phyloP scores from a whole-genome alignment of 2,113 vertebrate species.

The Pithys albifrons region DNA sequence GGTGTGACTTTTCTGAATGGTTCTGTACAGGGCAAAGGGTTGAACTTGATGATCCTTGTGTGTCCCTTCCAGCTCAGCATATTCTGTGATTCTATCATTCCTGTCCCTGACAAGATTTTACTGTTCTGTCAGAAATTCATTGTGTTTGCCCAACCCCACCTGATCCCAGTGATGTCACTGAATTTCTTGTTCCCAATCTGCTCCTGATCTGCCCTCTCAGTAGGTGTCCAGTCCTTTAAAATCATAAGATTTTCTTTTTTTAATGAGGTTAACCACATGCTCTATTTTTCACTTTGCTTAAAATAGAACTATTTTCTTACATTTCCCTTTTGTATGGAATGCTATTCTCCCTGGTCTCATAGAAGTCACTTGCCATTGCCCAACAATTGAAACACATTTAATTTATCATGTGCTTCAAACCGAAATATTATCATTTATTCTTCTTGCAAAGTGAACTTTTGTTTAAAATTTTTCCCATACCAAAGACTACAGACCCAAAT shows the following conservation, averaged over 20 bases:
- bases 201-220: background rate
- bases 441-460: background rate
- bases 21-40: background rate
- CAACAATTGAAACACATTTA: background rate
- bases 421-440: background rate
- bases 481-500: background rate
- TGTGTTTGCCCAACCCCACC: background rate
- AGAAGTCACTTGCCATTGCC: background rate
- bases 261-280: background rate
- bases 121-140: background rate
- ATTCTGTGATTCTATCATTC: background rate
- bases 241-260: background rate
- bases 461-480: background rate
- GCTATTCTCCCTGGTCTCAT: background rate
- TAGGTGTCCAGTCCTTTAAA: background rate
- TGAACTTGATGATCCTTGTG: background rate
- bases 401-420: background rate
- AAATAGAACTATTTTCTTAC: background rate
- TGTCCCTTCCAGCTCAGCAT: background rate
- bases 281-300: background rate
- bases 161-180: rapidly evolving
- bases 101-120: background rate
- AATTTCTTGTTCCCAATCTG: background rate
- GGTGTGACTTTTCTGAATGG: background rate
- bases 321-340: background rate